These are phyloP conservation scores for Frankliniella intonsa DNA, from an alignment of 2,888 invertebrate species.

Conservation along the genomic window DNA sequence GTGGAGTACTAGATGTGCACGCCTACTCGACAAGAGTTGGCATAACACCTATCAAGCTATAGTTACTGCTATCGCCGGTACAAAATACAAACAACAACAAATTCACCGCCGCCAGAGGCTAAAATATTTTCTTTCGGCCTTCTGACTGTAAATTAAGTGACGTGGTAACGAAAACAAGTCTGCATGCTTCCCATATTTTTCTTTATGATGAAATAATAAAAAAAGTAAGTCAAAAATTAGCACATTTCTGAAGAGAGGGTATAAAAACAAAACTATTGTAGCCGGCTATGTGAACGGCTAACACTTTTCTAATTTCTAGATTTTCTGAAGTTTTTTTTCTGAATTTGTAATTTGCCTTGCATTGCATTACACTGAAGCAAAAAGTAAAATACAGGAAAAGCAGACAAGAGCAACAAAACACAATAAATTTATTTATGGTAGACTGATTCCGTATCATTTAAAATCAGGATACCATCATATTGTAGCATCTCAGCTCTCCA, in stretches of 20 bases:
- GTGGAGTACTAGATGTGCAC: conserved; percentile 18
- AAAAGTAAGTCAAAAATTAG: neutral
- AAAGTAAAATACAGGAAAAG: conserved; percentile 21
- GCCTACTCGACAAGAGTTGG: conserved; percentile 1
- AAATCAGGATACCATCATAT: neutral
- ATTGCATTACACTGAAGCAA: neutral
- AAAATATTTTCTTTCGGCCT: neutral
- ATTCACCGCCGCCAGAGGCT: neutral
- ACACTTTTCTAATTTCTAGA: too few relatives aligned
- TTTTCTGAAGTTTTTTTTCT: too few relatives aligned
- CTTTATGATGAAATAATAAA: neutral
- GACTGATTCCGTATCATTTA: neutral
- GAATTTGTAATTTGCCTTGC: too few relatives aligned
- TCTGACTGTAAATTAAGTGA: neutral
- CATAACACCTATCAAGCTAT: conserved; percentile 20
- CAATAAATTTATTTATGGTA: neutral
- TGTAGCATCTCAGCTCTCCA: neutral
- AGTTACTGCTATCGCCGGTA: conserved; percentile 18
- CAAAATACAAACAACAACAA: conserved; percentile 27
- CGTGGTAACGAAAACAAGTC: conserved; percentile 23
- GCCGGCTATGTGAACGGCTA: too few relatives aligned
- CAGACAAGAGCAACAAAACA: conserved; percentile 21
- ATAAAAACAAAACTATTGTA: too few relatives aligned
- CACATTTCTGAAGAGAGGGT: neutral
- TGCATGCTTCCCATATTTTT: conserved; percentile 20